These are phyloP conservation scores for Capromys pilorides DNA, from an alignment of 2,797 vertebrate genomes.

Conservation along the genomic window DNA sequence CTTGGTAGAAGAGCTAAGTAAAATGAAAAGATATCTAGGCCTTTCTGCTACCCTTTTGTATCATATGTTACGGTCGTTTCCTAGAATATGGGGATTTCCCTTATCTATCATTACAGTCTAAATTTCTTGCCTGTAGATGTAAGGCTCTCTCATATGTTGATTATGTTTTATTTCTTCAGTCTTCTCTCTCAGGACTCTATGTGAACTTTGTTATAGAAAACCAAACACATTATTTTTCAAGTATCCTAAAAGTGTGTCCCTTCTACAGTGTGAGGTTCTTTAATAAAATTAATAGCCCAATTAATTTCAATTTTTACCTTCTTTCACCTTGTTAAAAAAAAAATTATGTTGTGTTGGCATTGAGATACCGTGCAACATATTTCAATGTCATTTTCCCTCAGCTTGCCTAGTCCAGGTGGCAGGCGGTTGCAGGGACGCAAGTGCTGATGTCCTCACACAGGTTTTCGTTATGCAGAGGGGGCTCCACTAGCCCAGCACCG, in stretches of 20 bases:
- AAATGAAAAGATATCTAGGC: conserved; percentile 43
- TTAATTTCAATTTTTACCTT: not conserved
- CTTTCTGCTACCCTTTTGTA: not conserved
- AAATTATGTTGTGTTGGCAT: not conserved
- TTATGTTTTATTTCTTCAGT: conserved; percentile 10
- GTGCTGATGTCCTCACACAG: not conserved
- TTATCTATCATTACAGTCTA: not conserved
- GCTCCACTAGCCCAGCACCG: not conserved
- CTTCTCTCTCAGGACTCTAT: not conserved
- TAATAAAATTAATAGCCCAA: not conserved
- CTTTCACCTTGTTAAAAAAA: not conserved
- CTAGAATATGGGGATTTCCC: not conserved
- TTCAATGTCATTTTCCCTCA: not conserved
- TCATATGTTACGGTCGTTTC: conserved; percentile 3
- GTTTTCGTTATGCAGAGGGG: not conserved
- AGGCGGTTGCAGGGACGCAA: not conserved
- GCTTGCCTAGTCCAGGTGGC: not conserved
- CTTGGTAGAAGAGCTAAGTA: not conserved
- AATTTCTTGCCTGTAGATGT: not conserved
- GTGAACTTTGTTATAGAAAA: conserved; percentile 44
- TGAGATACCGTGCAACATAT: not conserved
- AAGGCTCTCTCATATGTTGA: not conserved
- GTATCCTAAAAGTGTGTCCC: conserved; percentile 7
- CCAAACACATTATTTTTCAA: conserved; percentile 24
- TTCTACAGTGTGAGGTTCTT: not conserved